Base-by-base conservation (phyloP, 2,113 vertebrate species). In the Gila orcuttii region DNA sequence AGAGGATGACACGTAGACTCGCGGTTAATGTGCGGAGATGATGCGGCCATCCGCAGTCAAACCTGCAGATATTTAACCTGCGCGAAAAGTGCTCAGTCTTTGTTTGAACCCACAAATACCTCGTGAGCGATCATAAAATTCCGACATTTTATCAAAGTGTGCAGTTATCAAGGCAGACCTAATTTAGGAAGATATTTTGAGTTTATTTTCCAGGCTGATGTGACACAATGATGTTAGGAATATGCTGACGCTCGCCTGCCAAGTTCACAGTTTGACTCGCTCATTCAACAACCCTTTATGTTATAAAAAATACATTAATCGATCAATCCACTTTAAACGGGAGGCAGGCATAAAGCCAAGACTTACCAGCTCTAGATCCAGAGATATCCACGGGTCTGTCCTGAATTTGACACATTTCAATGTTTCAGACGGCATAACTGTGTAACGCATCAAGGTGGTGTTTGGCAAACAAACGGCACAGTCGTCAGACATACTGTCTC, bases 401-500 rank as follows among this genome's bases (percentile, higher is more conserved):
- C 81, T n/a, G 81, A 57, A 57, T 83, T 57, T 55, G 50, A 50
- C 68, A 73, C 68, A 83, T 83, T 83, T 71, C 6, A 17, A n/a
- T 55, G 66, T 83, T 57, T 71, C 50, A 39, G 66, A 55, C 81
- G 66, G 33, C 28, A 33, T 25, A 73, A 83, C 81, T 73, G 81
- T 83, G 31, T 55, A 52, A 82, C 79, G 62, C 79, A 82, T 82
- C 79, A 82, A 55, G 66, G 50, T 83, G 68, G 81, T 81, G 86
- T 66, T 84, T 31, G 64, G 52, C 86, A 84, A 64, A 84, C 42
- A 73, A 84, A 79, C 82, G 62, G 74, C 86, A 78, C 73, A 59
- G 86, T 76, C 69, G 74, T 45, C 42, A 87, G 86, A 81, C 86
- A 81, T 75, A 73, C 55, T 57, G 13, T 42, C 42, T 47, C 13